phyloP scores from a whole-genome alignment of 1,140 invertebrate species.

The Solen grandis region DNA sequence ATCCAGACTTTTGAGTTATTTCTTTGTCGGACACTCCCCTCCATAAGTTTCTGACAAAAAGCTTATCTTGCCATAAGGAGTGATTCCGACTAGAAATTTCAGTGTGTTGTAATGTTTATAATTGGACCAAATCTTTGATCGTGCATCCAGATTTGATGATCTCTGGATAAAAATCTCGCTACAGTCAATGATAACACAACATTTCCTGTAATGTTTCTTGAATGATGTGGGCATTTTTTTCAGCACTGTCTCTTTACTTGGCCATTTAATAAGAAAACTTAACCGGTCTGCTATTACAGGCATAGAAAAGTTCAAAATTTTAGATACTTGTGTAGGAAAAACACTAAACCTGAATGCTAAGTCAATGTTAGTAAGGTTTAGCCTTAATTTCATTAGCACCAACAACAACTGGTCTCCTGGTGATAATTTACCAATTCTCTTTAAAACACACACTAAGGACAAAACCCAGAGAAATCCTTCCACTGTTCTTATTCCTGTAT shows the following conservation, averaged over 20 bases:
- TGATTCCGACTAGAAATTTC: neutral
- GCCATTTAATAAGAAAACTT: neutral
- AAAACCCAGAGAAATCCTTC: no score
- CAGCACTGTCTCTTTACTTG: neutral
- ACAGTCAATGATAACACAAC: slow-evolving; percentile 7
- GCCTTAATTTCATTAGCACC: neutral
- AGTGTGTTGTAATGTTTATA: slow-evolving; percentile 13
- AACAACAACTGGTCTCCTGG: neutral
- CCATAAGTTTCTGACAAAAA: neutral
- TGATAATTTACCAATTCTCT: no score
- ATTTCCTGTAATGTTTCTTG: neutral
- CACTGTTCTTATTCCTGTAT: no score
- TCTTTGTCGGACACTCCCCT: slow-evolving; percentile 3
- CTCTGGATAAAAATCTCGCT: slow-evolving; percentile 12
- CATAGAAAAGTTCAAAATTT: neutral
- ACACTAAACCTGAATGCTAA: neutral
- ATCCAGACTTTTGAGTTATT: slow-evolving; percentile 35
- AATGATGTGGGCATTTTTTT: slow-evolving; percentile 5
- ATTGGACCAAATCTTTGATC: neutral
- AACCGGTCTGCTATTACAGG: neutral
- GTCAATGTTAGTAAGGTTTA: neutral
- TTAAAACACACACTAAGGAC: no score
- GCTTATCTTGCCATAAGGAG: neutral
- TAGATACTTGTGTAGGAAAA: neutral
- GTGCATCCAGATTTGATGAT: neutral